These are phyloP conservation scores for Etheostoma nigrum DNA, from an alignment of 2,797 vertebrate genomes.

Conservation along the genomic window DNA sequence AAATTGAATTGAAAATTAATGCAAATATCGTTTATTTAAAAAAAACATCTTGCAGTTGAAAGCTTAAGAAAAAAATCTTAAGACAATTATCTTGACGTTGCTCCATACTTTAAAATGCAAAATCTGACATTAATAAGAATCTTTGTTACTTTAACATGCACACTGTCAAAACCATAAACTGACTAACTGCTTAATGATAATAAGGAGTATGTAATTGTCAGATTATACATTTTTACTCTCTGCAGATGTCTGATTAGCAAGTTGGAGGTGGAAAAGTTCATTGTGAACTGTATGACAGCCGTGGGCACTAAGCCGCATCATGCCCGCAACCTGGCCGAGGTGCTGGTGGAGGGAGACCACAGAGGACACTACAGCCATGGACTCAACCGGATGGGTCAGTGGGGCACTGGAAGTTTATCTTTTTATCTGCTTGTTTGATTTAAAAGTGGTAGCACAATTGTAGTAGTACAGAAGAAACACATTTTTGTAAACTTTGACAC, in stretches of 20 bases:
- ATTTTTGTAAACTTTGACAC: neutral
- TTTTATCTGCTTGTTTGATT: neutral
- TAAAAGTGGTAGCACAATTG: neutral
- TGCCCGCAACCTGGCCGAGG: slow-evolving; percentile 81
- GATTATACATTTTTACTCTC: neutral
- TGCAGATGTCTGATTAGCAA: slow-evolving; percentile 81
- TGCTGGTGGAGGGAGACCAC: slow-evolving; percentile 85
- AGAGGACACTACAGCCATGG: slow-evolving; percentile 88
- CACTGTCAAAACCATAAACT: neutral
- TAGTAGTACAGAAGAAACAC: neutral
- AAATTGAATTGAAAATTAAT: neutral
- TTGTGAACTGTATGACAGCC: slow-evolving; percentile 80
- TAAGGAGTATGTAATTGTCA: neutral
- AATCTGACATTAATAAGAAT: neutral
- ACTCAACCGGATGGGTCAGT: slow-evolving; percentile 86
- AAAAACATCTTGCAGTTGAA: neutral
- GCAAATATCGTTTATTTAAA: neutral
- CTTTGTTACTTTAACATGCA: neutral
- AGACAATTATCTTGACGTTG: neutral
- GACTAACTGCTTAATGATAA: neutral
- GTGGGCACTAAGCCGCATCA: slow-evolving; percentile 81
- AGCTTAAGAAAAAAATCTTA: neutral
- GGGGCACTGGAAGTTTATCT: neutral
- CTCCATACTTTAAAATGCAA: neutral
- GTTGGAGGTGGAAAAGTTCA: slow-evolving; percentile 78